Base-by-base conservation (phyloP, 2,888 invertebrate genomes). In the Chrysolina americana region DNA sequence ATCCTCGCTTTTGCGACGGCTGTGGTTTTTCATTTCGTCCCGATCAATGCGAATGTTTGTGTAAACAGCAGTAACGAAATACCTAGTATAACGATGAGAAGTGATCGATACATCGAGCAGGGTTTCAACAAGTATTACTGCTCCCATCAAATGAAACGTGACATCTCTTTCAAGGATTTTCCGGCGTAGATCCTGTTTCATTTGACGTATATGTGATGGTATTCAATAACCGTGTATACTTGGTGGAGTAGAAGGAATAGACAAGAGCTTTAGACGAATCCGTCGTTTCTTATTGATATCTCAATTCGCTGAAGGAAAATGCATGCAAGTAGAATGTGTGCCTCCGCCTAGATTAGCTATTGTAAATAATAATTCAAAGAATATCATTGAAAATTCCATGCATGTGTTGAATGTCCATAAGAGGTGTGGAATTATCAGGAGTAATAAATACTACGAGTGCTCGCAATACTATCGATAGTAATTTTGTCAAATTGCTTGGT, bases 41-140 rank as follows among this genome's bases (percentile, higher is more conserved):
- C 15, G 59, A 59, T 28, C 36, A 17, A 13, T n/a, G 17, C 28
- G 59, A 23, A 23, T 36, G 59, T 59, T 59, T 36, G 59, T 59
- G 59, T 59, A 23, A 59, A 59, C 8, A 13, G 21, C 53, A 13
- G 21, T 10, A 53, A 53, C 53, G 53, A 23, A 53, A 53, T 53
- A 23, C 53, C 13, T 21, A 53, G 53, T 53, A 19, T 19, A 19
- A 23, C 53, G 53, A 19, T 19, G 53, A 53, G 23, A 11, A 53
- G 19, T 53, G 53, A 53, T 53, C 53, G 53, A 53, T 53, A 53
- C 53, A 53, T 53, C 53, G 21, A 17, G 17, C 48, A 6, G 17
- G 13, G 53, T 23, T 53, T 53, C 15, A 53, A 53, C 53, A 53
- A 53, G 53, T 53, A 23, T 15, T 21, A 19, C 53, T 3, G 53